These are phyloP conservation scores for Diarsia rubi DNA, from an alignment of 2,888 invertebrate genomes.

Conservation along the genomic window DNA sequence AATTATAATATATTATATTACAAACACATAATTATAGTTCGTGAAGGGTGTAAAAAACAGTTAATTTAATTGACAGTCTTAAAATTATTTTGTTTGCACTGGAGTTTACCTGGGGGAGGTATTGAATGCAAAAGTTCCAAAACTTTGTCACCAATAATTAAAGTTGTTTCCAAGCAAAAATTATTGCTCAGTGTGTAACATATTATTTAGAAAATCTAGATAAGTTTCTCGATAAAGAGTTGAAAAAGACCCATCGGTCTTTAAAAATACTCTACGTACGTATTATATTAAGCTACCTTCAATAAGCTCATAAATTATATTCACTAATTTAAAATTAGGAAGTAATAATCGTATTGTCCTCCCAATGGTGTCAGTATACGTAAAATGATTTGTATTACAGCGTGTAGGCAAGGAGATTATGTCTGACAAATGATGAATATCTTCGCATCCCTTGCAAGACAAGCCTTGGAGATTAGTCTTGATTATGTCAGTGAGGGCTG, in stretches of 20 bases:
- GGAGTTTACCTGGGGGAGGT: no score
- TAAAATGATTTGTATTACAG: slow-evolving; percentile 44
- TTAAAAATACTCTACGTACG: not conserved
- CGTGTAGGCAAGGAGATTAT: slow-evolving; percentile 38
- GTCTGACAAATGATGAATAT: slow-evolving; percentile 50
- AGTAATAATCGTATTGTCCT: not conserved
- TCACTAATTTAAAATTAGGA: slow-evolving; percentile 11
- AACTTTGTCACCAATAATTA: no score
- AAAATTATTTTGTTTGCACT: no score
- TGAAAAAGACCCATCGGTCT: not conserved
- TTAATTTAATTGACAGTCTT: no score
- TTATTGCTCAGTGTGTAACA: not conserved
- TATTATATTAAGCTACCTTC: not conserved
- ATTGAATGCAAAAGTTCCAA: no score
- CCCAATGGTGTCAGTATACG: slow-evolving; percentile 5
- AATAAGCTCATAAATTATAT: slow-evolving; percentile 6
- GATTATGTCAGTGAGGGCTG: slow-evolving; percentile 13
- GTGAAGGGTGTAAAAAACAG: no score
- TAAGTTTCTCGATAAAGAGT: not conserved
- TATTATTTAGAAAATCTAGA: not conserved
- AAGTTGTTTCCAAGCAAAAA: no score
- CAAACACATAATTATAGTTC: not conserved
- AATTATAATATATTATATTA: not conserved
- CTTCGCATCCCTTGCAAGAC: slow-evolving; percentile 19
- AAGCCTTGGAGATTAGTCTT: slow-evolving; percentile 32